phyloP scores from a whole-genome alignment of 2,113 vertebrate species.

The Poeciliopsis prolifica region DNA sequence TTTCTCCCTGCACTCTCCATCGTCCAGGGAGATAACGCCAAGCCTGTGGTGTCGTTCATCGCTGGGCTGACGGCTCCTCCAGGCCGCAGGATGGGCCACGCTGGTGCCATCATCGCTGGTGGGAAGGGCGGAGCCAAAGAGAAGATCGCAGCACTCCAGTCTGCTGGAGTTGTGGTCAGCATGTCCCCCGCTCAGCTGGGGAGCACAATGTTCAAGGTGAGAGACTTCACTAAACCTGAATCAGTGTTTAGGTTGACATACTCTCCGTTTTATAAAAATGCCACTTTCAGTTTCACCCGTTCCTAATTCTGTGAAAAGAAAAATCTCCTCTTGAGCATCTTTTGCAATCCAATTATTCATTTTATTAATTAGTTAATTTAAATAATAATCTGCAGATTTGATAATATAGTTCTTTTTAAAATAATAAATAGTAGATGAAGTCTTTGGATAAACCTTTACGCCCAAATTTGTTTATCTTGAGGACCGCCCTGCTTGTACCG shows the following conservation, averaged over 20 bases:
- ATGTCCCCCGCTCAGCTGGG: conserved; percentile 99
- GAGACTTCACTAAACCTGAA: conserved; percentile 29
- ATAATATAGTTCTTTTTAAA: no score
- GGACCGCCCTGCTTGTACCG: not conserved
- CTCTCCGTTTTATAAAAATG: no score
- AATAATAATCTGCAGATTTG: no score
- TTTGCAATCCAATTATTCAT: no score
- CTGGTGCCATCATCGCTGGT: conserved; percentile 96
- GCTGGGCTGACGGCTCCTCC: conserved; percentile 96
- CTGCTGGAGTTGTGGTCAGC: conserved; percentile 92
- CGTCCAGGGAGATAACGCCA: conserved; percentile 87
- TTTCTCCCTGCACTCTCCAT: not conserved
- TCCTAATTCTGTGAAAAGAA: no score
- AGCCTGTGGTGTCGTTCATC: conserved; percentile 98
- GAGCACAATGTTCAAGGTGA: conserved; percentile 96
- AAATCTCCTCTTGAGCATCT: no score
- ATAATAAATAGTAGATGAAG: not conserved
- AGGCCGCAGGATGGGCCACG: conserved; percentile 95
- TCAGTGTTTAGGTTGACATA: no score
- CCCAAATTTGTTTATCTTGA: not conserved
- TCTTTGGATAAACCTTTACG: not conserved
- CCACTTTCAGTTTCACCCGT: no score
- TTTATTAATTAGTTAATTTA: no score
- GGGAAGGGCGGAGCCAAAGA: conserved; percentile 98
- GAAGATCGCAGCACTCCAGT: conserved; percentile 96